Evolutionary conservation across 2,113 vertebrate species (phyloP), one percentile per base, ranked within the genome.

Genomic region (Eulacestoma nigropectus): DNA sequence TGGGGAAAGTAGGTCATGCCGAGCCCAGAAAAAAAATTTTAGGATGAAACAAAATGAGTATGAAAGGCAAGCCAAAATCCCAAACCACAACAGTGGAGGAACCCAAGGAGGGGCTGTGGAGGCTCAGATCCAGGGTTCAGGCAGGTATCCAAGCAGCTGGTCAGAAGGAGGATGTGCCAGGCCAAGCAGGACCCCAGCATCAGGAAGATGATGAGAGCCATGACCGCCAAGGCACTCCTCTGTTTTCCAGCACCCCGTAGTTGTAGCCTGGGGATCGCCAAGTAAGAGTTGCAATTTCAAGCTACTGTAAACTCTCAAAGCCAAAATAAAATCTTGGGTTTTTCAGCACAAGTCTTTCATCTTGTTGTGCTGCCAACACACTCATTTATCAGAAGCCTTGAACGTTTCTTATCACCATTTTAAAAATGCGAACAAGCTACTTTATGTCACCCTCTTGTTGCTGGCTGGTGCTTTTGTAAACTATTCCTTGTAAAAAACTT

Each of bases 21-120:
- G 47, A 86, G 47, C 13, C 9, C 22, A n/a, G 25, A 19, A 37
- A 19, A 35, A 23, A 10, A 0, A 0, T 1, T 19, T 39, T 29
- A 32, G 35, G 33, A 27, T 37, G 37, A 84, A 47, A 41, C 26
- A 46, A 42, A 70, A 41, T 23, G 22, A 44, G 11, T 26, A 37
- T n/a, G 25, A 65, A 22, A 84, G 13, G 26, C 7, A 41, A 49
- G 35, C 10, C 1, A 6, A 52, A 60, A 70, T 17, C 3, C 16
- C n/a, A 33, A 33, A 57, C 2, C 17, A 11, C 9, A 35, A 0
- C 1, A 17, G 26, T 4, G 22, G 44, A 25, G 22, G 56, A 56
- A 49, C 14, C 10, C 8, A 7, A 14, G 9, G 52, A 53, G 32
- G 11, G 30, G 13, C 39, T 16, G 32, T 10, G 18, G 69, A 56